Conservation (phyloP, 2,797 vertebrate species). For the Harpagifer antarcticus region DNA sequence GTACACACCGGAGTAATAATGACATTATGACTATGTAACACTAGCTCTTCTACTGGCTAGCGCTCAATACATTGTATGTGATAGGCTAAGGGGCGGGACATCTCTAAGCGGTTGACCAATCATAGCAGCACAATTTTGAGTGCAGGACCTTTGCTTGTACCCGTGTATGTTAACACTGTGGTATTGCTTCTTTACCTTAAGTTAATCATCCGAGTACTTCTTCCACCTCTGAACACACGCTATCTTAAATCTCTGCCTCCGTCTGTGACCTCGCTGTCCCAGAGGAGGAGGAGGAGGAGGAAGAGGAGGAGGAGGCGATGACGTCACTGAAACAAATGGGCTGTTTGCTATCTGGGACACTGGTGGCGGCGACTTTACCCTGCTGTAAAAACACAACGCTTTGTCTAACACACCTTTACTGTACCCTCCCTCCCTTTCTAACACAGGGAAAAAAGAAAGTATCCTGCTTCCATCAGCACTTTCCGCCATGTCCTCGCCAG, state of each 20-base stretch:
- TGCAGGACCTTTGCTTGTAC: no score
- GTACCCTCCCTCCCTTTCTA: conserved; percentile 14
- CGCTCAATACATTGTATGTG: no score
- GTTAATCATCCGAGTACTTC: no score
- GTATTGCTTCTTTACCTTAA: no score
- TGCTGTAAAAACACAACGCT: conserved; percentile 7
- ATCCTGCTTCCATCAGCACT: conserved; percentile 75
- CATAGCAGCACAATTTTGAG: no score
- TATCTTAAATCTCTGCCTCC: conserved; percentile 13
- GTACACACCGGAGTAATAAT: no score
- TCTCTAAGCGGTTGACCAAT: no score
- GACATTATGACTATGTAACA: no score
- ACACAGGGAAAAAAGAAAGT: conserved; percentile 6
- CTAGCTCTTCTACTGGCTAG: no score
- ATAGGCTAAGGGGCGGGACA: no score
- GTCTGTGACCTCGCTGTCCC: conserved; percentile 13
- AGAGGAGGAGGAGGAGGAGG: conserved; percentile 6
- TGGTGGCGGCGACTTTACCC: conserved; percentile 19
- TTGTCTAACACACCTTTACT: conserved; percentile 12
- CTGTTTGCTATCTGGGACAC: conserved; percentile 68
- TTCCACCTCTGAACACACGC: background rate
- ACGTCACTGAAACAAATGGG: conserved; percentile 66
- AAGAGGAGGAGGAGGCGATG: conserved; percentile 41
- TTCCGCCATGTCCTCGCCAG: conserved; percentile 65
- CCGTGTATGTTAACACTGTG: no score